phyloP scores from a whole-genome alignment of 1,140 invertebrate genomes.

The Drosophila lowei region DNA sequence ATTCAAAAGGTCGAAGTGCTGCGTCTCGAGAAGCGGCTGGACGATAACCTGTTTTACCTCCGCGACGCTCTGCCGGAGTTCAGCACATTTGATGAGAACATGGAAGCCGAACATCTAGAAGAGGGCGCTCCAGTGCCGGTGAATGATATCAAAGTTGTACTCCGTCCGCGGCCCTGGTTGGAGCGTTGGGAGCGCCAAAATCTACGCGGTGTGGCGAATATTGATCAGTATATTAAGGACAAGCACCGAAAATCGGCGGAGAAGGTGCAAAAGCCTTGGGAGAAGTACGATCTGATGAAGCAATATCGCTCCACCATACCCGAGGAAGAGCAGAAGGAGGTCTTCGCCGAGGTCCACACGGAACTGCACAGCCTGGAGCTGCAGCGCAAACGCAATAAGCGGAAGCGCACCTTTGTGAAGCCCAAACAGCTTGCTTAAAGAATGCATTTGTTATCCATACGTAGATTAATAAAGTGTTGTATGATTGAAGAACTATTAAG shows the following conservation, averaged over 20 bases:
- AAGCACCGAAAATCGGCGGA: constrained; percentile 86
- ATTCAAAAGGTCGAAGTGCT: constrained; percentile 95
- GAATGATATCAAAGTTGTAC: constrained; percentile 92
- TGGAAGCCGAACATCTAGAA: constrained; percentile 92
- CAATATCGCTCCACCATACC: constrained; percentile 93
- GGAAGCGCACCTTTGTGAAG: constrained; percentile 87
- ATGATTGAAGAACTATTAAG: background rate
- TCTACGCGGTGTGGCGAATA: constrained; percentile 90
- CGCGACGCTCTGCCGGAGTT: constrained; percentile 96
- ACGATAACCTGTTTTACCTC: constrained; percentile 95
- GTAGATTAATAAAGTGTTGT: constrained; percentile 54
- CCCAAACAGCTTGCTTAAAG: constrained; percentile 85
- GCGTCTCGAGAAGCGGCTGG: constrained; percentile 95
- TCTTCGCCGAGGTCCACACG: constrained; percentile 92
- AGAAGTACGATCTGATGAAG: constrained; percentile 97
- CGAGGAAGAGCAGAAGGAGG: constrained; percentile 93
- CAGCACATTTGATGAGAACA: constrained; percentile 96
- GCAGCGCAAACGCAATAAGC: constrained; percentile 87
- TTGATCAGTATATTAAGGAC: constrained; percentile 86
- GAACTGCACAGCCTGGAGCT: constrained; percentile 89
- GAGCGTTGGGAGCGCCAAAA: constrained; percentile 92
- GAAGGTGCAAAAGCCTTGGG: constrained; percentile 89
- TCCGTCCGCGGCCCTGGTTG: constrained; percentile 94
- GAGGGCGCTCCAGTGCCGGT: constrained; percentile 92
- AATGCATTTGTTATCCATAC: constrained; percentile 54